Conservation (phyloP, 2,888 invertebrate genomes). For the Drosophila putrida region DNA sequence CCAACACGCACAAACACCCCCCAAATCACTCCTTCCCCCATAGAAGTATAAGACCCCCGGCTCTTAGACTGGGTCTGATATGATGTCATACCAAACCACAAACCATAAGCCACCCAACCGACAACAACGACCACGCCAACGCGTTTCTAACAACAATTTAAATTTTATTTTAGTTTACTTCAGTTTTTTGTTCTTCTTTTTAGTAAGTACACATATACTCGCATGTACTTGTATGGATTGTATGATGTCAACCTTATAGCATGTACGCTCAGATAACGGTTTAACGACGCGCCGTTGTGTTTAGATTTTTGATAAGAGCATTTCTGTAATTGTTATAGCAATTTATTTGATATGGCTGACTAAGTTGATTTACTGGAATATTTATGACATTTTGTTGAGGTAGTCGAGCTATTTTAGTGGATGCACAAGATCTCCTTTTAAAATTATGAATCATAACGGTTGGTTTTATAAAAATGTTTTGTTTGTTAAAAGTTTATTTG, state of each 20-base stretch:
- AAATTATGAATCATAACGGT: conserved; percentile 13
- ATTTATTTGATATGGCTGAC: conserved; percentile 52
- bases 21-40: not conserved
- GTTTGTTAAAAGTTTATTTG: too few relatives aligned
- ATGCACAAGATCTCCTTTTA: not conserved
- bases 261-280: conserved; percentile 32
- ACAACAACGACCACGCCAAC: conserved; percentile 19
- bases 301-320: conserved; percentile 37
- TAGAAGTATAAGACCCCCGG: not conserved
- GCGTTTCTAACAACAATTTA: conserved; percentile 54
- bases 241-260: conserved; percentile 52
- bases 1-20: conserved; percentile 24
- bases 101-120: conserved; percentile 24
- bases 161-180: conserved; percentile 55
- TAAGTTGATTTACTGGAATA: conserved; percentile 53
- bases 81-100: conserved; percentile 51
- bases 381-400: conserved; percentile 45
- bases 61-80: conserved; percentile 9
- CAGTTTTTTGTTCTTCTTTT: conserved; percentile 15
- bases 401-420: conserved; percentile 40
- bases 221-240: conserved; percentile 15
- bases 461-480: too few relatives aligned
- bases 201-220: conserved; percentile 27
- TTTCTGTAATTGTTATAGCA: conserved; percentile 34
- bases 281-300: conserved; percentile 17